phyloP scores from a whole-genome alignment of 2,888 invertebrate species.

The Diarsia brunnea region DNA sequence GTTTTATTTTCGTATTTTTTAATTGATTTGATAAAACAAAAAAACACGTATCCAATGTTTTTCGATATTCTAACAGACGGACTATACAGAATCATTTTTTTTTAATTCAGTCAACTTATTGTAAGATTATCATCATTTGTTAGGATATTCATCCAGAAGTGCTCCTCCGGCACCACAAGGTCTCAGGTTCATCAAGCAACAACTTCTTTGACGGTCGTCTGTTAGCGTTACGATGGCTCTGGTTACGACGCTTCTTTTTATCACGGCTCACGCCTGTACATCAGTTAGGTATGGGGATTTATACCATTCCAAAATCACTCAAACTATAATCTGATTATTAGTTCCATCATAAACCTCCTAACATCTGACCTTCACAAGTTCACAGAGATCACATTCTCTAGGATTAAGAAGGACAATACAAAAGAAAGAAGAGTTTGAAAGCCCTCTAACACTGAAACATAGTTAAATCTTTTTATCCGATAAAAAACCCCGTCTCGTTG shows the following conservation, averaged over 20 bases:
- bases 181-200: not conserved
- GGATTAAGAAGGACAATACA: constrained; percentile 6
- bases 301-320: not conserved
- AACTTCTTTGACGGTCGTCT: not conserved
- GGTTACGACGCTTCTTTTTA: not conserved
- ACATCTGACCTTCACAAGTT: constrained; percentile 2
- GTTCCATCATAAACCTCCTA: not conserved
- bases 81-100: no score
- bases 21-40: no score
- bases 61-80: no score
- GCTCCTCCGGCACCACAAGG: not conserved
- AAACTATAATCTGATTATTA: not conserved
- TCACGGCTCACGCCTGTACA: not conserved
- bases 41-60: no score
- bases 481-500: constrained; percentile 1
- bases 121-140: not conserved
- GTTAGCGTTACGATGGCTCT: not conserved
- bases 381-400: not conserved
- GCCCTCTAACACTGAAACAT: not conserved
- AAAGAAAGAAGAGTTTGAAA: constrained; percentile 5
- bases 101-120: no score
- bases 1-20: no score
- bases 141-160: not conserved
- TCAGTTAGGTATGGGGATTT: not conserved
- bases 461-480: constrained; percentile 21